Base-by-base conservation (phyloP, 2,797 vertebrate species). In the Luscinia luscinia region DNA sequence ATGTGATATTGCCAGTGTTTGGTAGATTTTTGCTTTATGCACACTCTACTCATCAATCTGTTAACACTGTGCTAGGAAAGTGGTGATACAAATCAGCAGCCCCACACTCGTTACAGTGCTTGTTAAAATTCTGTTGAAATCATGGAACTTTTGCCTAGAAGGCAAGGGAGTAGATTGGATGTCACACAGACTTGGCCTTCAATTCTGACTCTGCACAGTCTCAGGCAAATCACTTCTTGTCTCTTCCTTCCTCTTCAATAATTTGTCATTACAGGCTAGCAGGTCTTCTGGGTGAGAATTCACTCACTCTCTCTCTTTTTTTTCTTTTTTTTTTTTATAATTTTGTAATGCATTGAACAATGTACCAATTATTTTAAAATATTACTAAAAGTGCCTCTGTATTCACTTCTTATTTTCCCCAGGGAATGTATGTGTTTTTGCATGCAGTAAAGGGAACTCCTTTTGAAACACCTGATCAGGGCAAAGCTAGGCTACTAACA, bases 361-460 rank as follows among this genome's bases (percentile, higher is more conserved):
- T 24, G 34, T 76, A 68, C 43, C 15, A 55, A 2, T 74, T 87
- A 43, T 14, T 14, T 32, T 1, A 43, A 61, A 43, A 12, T 17
- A 30, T 5, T 79, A 6, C 40, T 93, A 23, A 73, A 68, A 82
- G n/a, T 66, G 30, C n/a, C 23, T 51, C 21, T 67, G 12, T 90
- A 32, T 84, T 77, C 7, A 6, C 48, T 84, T 73, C 48, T 84
- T 85, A 66, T 94, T 95, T 92, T 96, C 89, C 84, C 28, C 94
- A 99, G 99, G 99, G 99, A 81, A 99, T 99, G 99, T 99, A 99
- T 94, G 99, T 99, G 63, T 99, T 99, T 95, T 98, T 99, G 98
- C 99, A 99, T 91, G 99, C 99, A 54, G 99, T 99, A 64, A 99
- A 99, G 96, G 99, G 99, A 70, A 99, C 99, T 46, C 99, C 99